Evolutionary conservation across 2,797 vertebrate species (phyloP), one percentile per base, ranked within the genome.

Genomic region (Gorsachius magnificus): DNA sequence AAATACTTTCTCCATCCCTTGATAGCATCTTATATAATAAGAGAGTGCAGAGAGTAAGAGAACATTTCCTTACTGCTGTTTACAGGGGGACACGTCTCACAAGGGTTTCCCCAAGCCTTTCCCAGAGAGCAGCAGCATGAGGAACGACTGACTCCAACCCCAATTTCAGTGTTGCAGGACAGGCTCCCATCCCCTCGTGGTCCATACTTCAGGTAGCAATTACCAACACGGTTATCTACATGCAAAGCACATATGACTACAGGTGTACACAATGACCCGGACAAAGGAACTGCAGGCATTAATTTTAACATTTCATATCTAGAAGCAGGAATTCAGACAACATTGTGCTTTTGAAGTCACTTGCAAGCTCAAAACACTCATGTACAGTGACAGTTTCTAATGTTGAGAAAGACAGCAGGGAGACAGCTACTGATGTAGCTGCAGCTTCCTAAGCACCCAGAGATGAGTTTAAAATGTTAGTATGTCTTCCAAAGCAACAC

Each of bases 61-160:
- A 89, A 45, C 11, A 46, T 92, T 85, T 96, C 89, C 98, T 98
- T 97, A 99, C 98, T 98, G 96, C 98, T 98, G 83, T 99, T 99
- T 87, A 98, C 96, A 80, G 97, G 94, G 9, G 98, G 98, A 83
- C 98, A 99, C 0, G 95, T 98, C 97, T 99, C 98, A 41, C 98
- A 99, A 60, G 98, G 98, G 89, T 98, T 98, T 51, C 98, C 98
- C 99, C 99, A 99, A 31, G 98, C 98, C 91, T 95, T 98, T 75
- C 98, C 98, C 80, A 98, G 93, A 1, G 98, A 99, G 94, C 99
- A 99, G 97, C 98, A 99, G 93, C 99, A 99, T 0, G 98, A 98
- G 21, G 98, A 99, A 31, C 98, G 98, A 65, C 98, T 98, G 83
- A 99, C 98, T 48, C 98, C 98, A 83, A 99, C 97, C 4, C 99